These are phyloP conservation scores for Vipera latastei DNA, from an alignment of 2,797 vertebrate genomes.

Conservation along the genomic window DNA sequence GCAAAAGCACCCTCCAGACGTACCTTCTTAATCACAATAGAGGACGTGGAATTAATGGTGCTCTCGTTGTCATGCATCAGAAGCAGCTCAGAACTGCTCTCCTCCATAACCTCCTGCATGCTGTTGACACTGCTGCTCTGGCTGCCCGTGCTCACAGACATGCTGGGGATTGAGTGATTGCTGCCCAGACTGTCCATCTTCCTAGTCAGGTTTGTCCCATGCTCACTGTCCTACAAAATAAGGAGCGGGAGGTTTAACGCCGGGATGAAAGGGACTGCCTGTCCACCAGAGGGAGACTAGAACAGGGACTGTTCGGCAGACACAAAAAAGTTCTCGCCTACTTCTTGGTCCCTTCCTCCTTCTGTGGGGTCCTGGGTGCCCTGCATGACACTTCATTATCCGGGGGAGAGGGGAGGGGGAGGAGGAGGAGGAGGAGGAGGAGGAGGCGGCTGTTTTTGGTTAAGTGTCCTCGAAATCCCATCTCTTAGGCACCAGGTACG, in stretches of 20 bases:
- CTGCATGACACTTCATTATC: no score
- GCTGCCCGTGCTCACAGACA: conserved; percentile 95
- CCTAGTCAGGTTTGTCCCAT: conserved; percentile 80
- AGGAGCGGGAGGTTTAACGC: conserved; percentile 56
- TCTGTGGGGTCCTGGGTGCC: neutral
- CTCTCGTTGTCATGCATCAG: conserved; percentile 85
- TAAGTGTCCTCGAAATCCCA: neutral
- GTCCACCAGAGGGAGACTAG: conserved; percentile 11
- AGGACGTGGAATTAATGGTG: conserved; percentile 81
- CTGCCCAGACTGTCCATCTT: conserved; percentile 97
- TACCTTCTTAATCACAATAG: conserved; percentile 89
- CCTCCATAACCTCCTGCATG: conserved; percentile 95
- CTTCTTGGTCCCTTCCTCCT: neutral
- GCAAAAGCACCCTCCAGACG: conserved; percentile 43
- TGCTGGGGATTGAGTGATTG: conserved; percentile 95
- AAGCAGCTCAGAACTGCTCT: conserved; percentile 86
- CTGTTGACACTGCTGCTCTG: conserved; percentile 98
- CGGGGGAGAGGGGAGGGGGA: no score
- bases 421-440: no score
- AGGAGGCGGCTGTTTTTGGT: neutral
- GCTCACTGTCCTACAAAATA: conserved; percentile 88
- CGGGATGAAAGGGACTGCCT: neutral
- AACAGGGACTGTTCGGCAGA: conserved; percentile 32
- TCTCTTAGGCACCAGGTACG: neutral
- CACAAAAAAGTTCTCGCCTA: neutral